Evolutionary conservation across 2,113 vertebrate genomes (phyloP).

Genomic region (Notothenia coriiceps): DNA sequence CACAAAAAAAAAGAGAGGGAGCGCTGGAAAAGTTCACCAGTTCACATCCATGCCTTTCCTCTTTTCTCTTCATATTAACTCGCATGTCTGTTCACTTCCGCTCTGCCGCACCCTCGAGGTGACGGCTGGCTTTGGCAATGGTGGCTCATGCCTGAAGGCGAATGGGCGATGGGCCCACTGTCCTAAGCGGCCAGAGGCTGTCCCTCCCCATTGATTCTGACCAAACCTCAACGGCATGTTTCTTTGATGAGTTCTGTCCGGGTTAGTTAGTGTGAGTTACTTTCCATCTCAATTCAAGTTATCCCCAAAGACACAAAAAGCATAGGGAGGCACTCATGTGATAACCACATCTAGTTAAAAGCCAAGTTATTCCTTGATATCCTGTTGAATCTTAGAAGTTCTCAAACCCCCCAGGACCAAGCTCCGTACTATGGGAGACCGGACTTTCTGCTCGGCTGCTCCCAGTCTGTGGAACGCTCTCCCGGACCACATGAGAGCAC

Average conservation of each 20-base stretch:
- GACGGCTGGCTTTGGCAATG: slow-evolving; percentile 63
- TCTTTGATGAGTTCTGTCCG: slow-evolving; percentile 82
- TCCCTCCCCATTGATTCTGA: slow-evolving; percentile 70
- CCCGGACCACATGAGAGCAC: too few relatives aligned
- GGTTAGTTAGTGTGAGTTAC: slow-evolving; percentile 69
- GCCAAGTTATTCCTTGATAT: slow-evolving; percentile 25
- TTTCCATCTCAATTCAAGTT: slow-evolving; percentile 63
- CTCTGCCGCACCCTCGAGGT: slow-evolving; percentile 66
- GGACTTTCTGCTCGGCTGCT: too few relatives aligned
- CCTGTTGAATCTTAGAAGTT: slow-evolving; percentile 25
- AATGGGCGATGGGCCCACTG: slow-evolving; percentile 41
- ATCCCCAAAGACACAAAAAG: slow-evolving; percentile 32
- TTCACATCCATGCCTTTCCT: slow-evolving; percentile 57
- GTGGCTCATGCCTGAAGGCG: slow-evolving; percentile 63
- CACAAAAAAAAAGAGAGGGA: slow-evolving; percentile 34
- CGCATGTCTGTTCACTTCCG: slow-evolving; percentile 61
- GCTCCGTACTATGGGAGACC: too few relatives aligned
- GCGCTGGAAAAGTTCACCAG: slow-evolving; percentile 47
- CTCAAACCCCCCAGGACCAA: too few relatives aligned
- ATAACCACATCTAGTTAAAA: slow-evolving; percentile 27
- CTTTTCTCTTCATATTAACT: slow-evolving; percentile 75
- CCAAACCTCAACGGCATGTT: slow-evolving; percentile 72
- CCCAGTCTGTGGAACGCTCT: too few relatives aligned
- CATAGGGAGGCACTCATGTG: slow-evolving; percentile 24
- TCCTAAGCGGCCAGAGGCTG: slow-evolving; percentile 64